Evolutionary conservation across 1,140 invertebrate genomes (phyloP).

Genomic region (Leptinotarsa undecemlineata): DNA sequence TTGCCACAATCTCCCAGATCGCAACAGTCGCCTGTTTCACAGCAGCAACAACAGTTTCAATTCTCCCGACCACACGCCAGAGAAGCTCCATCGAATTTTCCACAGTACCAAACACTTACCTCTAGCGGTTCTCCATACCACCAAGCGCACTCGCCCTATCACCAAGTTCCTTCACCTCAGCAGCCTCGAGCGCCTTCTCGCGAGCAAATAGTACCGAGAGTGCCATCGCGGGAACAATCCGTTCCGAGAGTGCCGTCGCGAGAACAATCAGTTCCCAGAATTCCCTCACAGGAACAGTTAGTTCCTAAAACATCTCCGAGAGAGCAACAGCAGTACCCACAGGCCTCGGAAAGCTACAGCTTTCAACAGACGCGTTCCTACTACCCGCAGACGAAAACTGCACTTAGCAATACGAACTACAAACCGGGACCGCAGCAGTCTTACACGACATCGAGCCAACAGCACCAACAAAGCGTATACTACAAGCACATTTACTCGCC

Average conservation of each 20-base stretch:
- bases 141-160: slow-evolving; percentile 41
- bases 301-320: slow-evolving; percentile 24
- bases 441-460: background rate
- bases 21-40: slow-evolving; percentile 36
- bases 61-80: slow-evolving; percentile 44
- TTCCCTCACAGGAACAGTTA: slow-evolving; percentile 13
- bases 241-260: slow-evolving; percentile 19
- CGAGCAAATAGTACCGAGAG: slow-evolving; percentile 31
- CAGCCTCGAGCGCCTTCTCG: slow-evolving; percentile 38
- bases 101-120: slow-evolving; percentile 45
- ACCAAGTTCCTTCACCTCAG: slow-evolving; percentile 40
- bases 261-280: slow-evolving; percentile 16
- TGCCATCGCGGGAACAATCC: slow-evolving; percentile 22
- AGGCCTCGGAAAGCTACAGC: slow-evolving; percentile 49
- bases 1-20: slow-evolving; percentile 30
- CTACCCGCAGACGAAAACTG: slow-evolving; percentile 39
- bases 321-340: slow-evolving; percentile 40
- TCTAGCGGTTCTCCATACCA: slow-evolving; percentile 26
- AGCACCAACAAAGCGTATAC: slow-evolving; percentile 28
- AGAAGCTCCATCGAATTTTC: slow-evolving; percentile 41
- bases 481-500: slow-evolving; percentile 30
- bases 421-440: background rate
- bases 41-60: slow-evolving; percentile 37
- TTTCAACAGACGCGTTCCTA: slow-evolving; percentile 38
- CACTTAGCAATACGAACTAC: slow-evolving; percentile 28